Evolutionary conservation across 37 sponge, comb jelly and placozoan species (phyloP).

Genomic region (Dysidea cf. avara): DNA sequence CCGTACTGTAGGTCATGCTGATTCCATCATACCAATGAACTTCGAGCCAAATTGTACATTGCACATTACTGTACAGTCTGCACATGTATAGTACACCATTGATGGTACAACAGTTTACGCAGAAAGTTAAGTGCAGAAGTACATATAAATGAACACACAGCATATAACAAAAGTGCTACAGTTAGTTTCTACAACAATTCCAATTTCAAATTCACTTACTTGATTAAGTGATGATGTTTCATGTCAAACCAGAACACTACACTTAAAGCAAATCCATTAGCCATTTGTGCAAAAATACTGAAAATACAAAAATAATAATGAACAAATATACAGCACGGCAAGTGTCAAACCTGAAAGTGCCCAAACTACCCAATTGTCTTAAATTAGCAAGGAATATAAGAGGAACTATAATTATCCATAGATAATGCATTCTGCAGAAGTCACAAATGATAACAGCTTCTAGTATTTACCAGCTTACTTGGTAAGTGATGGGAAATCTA

Average conservation of each 20-base stretch:
- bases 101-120: too few relatives aligned
- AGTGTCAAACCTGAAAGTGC: neutral
- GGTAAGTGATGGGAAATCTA: too few relatives aligned
- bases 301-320: neutral
- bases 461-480: too few relatives aligned
- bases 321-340: neutral
- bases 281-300: slow-evolving; percentile 86
- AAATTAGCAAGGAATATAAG: neutral
- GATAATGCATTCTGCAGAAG: neutral
- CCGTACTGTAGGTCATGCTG: too few relatives aligned
- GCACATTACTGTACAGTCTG: too few relatives aligned
- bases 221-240: slow-evolving; percentile 69
- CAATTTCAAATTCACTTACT: slow-evolving; percentile 53
- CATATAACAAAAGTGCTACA: neutral
- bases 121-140: too few relatives aligned
- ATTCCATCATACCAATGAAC: too few relatives aligned
- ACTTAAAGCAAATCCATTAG: slow-evolving; percentile 87
- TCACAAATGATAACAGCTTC: neutral
- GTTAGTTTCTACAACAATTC: too few relatives aligned
- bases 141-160: too few relatives aligned
- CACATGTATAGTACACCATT: too few relatives aligned
- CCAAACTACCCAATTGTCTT: slow-evolving; percentile 11
- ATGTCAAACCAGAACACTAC: slow-evolving; percentile 94
- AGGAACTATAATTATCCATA: slow-evolving; percentile 4
- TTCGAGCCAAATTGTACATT: too few relatives aligned